A percentile compares a stretch with the other conserved stretches of the same genome.
Evolutionary conservation across 2,113 vertebrate genomes (phyloP).

Genomic region (Podarcis cretensis): DNA sequence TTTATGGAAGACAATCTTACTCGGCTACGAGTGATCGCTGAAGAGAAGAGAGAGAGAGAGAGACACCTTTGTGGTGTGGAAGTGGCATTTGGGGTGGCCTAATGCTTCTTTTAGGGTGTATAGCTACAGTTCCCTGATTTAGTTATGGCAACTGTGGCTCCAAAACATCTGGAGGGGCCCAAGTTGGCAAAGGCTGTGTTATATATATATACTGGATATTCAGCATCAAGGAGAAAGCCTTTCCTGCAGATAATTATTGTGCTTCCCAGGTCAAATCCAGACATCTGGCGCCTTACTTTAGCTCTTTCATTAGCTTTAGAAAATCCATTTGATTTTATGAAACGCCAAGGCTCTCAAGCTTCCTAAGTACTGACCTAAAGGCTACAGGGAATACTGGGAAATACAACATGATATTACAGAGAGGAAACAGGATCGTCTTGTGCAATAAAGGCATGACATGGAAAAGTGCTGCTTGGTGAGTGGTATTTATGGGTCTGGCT

Average conservation of each 20-base stretch:
- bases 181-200: neutral
- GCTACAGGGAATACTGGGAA: conserved; percentile 6
- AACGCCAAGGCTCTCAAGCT: neutral
- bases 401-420: conserved; percentile 3
- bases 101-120: too few relatives aligned
- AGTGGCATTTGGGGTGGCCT: neutral
- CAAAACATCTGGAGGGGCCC: neutral
- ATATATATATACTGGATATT: neutral
- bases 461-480: neutral
- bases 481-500: neutral
- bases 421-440: neutral
- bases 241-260: conserved; percentile 14
- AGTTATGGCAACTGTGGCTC: neutral
- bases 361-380: conserved; percentile 12
- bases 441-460: conserved; percentile 16
- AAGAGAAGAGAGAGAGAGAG: too few relatives aligned
- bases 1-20: too few relatives aligned
- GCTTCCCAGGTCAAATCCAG: conserved; percentile 1
- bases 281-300: conserved; percentile 16
- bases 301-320: conserved; percentile 3
- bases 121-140: too few relatives aligned
- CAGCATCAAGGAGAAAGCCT: neutral
- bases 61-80: too few relatives aligned
- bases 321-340: conserved; percentile 23
- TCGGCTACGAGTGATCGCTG: too few relatives aligned